These are phyloP conservation scores for Alces alces DNA, from an alignment of 2,113 vertebrate genomes.

Conservation along the genomic window DNA sequence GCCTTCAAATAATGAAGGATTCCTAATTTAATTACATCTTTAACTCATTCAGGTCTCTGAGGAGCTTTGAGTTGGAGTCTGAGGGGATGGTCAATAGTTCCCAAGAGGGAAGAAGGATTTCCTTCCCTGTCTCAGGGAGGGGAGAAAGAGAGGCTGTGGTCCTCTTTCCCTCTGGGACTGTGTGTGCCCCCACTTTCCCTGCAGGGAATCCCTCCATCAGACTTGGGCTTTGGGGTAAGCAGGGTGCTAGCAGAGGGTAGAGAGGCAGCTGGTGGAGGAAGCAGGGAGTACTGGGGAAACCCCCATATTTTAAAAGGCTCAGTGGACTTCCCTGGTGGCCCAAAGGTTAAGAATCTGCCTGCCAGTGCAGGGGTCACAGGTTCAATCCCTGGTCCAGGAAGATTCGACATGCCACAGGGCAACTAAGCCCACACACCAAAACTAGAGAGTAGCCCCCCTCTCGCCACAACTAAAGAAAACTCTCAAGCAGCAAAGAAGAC, in stretches of 20 bases:
- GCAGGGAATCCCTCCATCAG: background rate
- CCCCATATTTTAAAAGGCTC: background rate
- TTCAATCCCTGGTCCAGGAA: background rate
- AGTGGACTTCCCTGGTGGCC: background rate
- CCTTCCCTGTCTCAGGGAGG: background rate
- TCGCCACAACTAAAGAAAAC: background rate
- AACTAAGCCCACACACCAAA: background rate
- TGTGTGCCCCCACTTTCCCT: background rate
- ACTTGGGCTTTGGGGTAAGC: background rate
- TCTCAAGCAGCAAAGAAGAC: background rate
- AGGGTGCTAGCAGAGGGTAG: background rate
- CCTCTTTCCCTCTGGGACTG: background rate
- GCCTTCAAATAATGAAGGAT: constrained; percentile 19
- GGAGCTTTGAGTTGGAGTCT: constrained; percentile 32
- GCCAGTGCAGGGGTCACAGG: background rate
- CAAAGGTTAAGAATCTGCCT: background rate
- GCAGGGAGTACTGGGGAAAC: background rate
- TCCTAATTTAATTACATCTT: constrained; percentile 65
- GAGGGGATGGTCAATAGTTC: background rate
- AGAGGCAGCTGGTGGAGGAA: background rate
- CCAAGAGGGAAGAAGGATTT: background rate
- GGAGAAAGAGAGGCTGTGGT: background rate
- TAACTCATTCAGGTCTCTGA: constrained; percentile 57
- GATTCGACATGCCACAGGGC: background rate
- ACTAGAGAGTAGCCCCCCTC: background rate